A percentile compares a stretch with the other conserved stretches of the same genome.
Evolutionary conservation across 2,113 vertebrate genomes (phyloP).

Genomic region (Crocuta crocuta): DNA sequence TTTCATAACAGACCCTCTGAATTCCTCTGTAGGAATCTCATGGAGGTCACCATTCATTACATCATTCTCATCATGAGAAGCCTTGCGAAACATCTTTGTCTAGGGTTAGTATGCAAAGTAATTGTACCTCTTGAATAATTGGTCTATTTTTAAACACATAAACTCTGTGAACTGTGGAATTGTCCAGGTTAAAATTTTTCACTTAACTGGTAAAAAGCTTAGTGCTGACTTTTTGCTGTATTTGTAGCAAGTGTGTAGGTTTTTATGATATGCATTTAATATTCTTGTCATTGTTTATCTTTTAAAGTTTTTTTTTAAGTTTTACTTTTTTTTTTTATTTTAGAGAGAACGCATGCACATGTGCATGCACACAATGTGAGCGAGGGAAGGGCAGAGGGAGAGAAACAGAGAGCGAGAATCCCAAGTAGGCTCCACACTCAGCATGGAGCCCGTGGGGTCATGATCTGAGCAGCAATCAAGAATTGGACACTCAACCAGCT

Average conservation of each 20-base stretch:
- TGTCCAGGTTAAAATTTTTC: neutral
- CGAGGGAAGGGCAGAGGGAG: too few relatives aligned
- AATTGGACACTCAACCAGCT: too few relatives aligned
- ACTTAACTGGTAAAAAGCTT: neutral
- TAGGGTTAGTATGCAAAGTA: neutral
- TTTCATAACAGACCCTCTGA: neutral
- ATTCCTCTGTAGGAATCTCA: neutral
- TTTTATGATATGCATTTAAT: neutral
- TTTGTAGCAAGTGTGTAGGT: neutral
- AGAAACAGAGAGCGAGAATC: too few relatives aligned
- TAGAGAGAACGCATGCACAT: too few relatives aligned
- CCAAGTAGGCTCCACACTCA: too few relatives aligned
- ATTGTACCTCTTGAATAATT: neutral
- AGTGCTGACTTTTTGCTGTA: neutral
- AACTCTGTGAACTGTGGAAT: conserved; percentile 1
- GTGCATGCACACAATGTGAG: too few relatives aligned
- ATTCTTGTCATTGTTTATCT: neutral
- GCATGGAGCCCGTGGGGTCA: too few relatives aligned
- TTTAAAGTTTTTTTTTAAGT: neutral
- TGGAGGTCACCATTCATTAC: neutral
- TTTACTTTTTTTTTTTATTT: too few relatives aligned
- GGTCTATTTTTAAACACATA: neutral
- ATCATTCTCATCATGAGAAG: neutral
- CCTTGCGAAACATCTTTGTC: neutral
- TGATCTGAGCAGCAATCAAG: too few relatives aligned